Conservation (phyloP, 1,140 invertebrate species). For the Temnothorax curvispinosus region DNA sequence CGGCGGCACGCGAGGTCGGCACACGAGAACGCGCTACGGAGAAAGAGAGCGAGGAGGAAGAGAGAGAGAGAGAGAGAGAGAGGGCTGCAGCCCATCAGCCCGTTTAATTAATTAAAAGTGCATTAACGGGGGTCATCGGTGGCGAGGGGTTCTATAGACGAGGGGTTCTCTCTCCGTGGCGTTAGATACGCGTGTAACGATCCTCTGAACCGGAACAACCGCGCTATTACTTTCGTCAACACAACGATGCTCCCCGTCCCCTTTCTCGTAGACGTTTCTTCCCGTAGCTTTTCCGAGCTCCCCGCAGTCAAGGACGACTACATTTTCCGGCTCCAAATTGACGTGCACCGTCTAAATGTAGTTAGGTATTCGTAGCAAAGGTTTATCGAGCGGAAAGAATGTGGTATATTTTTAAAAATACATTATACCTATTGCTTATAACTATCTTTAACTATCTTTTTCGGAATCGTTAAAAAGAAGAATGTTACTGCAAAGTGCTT, state of each 20-base stretch:
- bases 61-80: conserved; percentile 57
- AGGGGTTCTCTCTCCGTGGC: conserved; percentile 60
- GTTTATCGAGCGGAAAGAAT: not conserved
- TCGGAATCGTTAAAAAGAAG: not conserved
- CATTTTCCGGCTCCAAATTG: conserved; percentile 3
- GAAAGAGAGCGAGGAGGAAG: conserved; percentile 67
- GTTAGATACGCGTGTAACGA: conserved; percentile 74
- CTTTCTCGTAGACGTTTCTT: conserved; percentile 23
- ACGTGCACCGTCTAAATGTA: not conserved
- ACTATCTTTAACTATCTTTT: not conserved
- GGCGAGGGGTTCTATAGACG: conserved; percentile 44
- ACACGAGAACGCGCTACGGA: conserved; percentile 54
- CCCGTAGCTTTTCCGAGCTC: conserved; percentile 1
- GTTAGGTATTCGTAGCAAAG: not conserved
- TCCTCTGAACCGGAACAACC: conserved; percentile 79
- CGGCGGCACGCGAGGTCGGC: conserved; percentile 84
- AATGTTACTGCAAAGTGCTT: not conserved
- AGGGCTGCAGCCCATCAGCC: conserved; percentile 77
- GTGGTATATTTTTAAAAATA: no score
- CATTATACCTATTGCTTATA: not conserved
- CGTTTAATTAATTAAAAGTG: conserved; percentile 87
- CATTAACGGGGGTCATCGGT: conserved; percentile 80
- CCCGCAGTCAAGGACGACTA: not conserved
- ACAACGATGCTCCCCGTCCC: conserved; percentile 25
- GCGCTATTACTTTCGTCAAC: conserved; percentile 81